Percentiles rank a stretch among this genome's conserved stretches.
Conservation (phyloP, 2,113 vertebrate species). For the Actenoides hombroni region DNA sequence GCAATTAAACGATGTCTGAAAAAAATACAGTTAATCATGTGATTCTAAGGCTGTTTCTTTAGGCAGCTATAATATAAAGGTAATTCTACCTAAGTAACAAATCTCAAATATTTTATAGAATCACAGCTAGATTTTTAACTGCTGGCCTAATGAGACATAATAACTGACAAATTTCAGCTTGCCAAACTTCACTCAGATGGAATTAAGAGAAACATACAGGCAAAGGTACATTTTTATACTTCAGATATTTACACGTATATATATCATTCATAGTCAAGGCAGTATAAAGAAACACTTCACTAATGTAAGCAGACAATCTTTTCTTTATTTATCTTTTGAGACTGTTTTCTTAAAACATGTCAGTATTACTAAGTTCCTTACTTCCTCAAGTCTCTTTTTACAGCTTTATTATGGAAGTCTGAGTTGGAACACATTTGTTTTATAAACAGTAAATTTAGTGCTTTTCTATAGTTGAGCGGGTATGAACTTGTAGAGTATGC, state of each 20-base stretch:
- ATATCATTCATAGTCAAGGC: neutral
- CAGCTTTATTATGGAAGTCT: neutral
- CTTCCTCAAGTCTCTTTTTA: neutral
- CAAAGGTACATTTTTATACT: neutral
- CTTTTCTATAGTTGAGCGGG: conserved; percentile 28
- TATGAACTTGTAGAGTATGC: conserved; percentile 35
- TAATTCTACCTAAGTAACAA: neutral
- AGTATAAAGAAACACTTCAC: neutral
- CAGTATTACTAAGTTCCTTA: neutral
- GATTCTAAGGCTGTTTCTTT: neutral
- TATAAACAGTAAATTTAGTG: conserved; percentile 22
- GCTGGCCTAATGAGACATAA: neutral
- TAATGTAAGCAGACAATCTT: neutral
- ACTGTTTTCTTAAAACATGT: conserved; percentile 24
- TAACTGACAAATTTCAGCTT: conserved; percentile 33
- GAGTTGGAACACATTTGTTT: neutral
- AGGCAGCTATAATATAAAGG: neutral
- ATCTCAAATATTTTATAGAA: conserved; percentile 16
- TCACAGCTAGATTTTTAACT: neutral
- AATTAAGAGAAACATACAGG: neutral
- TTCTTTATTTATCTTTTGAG: neutral
- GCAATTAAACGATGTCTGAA: neutral
- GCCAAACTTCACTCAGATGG: neutral
- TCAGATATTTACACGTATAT: neutral
- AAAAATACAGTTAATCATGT: neutral